A percentile compares a stretch with the other conserved stretches of the same genome.
Evolutionary conservation across 2,888 invertebrate species (phyloP).

Genomic region (Conomelus anceps): DNA sequence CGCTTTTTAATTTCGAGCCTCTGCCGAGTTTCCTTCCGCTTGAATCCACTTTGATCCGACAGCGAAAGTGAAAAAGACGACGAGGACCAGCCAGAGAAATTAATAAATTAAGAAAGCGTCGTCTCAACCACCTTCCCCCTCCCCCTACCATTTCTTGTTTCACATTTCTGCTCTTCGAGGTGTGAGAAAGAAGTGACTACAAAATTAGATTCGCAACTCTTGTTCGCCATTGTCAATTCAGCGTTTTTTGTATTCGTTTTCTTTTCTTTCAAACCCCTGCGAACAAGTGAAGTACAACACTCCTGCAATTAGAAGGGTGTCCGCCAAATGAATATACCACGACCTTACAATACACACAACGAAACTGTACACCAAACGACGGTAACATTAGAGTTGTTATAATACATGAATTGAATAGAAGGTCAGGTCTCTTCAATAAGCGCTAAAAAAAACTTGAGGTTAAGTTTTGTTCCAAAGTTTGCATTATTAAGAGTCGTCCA

Average conservation of each 20-base stretch:
- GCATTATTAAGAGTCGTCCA: too few relatives aligned
- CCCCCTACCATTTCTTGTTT: not conserved
- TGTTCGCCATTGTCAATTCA: not conserved
- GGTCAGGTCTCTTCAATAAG: not conserved
- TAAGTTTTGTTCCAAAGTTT: too few relatives aligned
- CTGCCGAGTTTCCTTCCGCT: not conserved
- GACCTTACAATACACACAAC: not conserved
- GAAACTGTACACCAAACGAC: not conserved
- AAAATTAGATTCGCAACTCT: not conserved
- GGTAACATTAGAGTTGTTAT: not conserved
- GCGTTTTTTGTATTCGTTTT: not conserved
- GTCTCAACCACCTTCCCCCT: not conserved
- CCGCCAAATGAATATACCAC: not conserved
- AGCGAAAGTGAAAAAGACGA: not conserved
- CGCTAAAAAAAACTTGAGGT: too few relatives aligned
- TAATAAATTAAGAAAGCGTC: not conserved
- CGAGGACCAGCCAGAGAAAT: not conserved
- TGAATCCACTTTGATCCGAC: not conserved
- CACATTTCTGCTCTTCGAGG: not conserved
- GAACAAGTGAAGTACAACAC: not conserved
- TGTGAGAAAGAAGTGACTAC: not conserved
- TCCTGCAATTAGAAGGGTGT: not conserved
- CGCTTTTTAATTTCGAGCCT: not conserved
- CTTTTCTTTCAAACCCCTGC: not conserved
- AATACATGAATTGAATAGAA: not conserved